Evolutionary conservation across 2,888 invertebrate genomes (phyloP).

Genomic region (Steromphala cineraria): DNA sequence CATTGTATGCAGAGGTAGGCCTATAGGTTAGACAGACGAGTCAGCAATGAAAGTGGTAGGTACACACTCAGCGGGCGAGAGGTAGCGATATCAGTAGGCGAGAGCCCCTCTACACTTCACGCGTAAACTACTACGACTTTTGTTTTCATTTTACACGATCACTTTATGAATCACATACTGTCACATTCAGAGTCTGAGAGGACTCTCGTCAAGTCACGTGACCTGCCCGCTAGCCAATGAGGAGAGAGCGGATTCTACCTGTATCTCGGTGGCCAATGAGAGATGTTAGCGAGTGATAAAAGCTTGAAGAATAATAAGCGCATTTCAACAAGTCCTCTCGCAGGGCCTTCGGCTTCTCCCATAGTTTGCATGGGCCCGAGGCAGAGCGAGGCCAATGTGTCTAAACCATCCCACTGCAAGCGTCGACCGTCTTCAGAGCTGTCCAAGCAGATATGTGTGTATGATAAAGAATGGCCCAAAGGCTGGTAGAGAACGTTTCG

Average conservation of each 20-base stretch:
- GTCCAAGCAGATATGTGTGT: neutral
- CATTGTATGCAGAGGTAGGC: too few relatives aligned
- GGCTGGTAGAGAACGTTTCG: neutral
- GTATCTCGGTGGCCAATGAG: conserved; percentile 16
- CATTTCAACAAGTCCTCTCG: conserved; percentile 13
- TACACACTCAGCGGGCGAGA: too few relatives aligned
- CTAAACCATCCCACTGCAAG: neutral
- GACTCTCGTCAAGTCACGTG: neutral
- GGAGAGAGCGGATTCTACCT: neutral
- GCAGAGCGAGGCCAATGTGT: neutral
- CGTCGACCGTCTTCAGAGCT: neutral
- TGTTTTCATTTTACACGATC: neutral
- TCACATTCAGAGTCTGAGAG: neutral
- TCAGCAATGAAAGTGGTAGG: too few relatives aligned
- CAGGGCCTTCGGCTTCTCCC: neutral
- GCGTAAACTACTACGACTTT: neutral
- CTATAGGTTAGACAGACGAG: too few relatives aligned
- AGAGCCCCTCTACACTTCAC: too few relatives aligned
- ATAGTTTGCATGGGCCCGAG: neutral
- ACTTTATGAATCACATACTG: conserved; percentile 4
- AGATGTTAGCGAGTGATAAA: conserved; percentile 20
- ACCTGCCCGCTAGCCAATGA: neutral
- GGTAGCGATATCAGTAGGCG: too few relatives aligned
- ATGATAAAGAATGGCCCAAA: neutral
- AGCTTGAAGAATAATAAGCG: conserved; percentile 9